Percentiles rank a stretch among this genome's conserved stretches.
Evolutionary conservation across 2,888 invertebrate genomes (phyloP).

Genomic region (Drosophila niveifrons): DNA sequence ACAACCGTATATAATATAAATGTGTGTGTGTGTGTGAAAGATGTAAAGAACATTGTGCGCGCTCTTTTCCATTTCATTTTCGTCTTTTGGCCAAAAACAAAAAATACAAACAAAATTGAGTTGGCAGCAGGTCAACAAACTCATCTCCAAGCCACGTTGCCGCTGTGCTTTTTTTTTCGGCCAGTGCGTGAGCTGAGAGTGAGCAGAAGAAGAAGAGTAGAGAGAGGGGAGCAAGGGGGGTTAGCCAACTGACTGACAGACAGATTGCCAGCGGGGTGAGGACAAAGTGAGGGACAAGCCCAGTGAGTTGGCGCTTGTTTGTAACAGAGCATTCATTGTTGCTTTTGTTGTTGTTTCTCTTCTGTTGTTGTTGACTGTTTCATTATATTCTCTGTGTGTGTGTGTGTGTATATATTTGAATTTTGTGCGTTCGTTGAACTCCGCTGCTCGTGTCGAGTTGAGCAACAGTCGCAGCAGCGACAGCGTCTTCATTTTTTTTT

Average conservation of each 20-base stretch:
- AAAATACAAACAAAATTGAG: conserved; percentile 39
- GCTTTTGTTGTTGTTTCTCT: conserved; percentile 37
- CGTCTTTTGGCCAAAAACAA: conserved; percentile 64
- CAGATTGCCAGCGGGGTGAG: background rate
- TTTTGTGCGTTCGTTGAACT: conserved; percentile 75
- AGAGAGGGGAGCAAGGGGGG: conserved; percentile 9
- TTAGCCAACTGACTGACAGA: conserved; percentile 61
- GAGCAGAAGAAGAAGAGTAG: background rate
- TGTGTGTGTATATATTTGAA: conserved; percentile 63
- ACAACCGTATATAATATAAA: background rate
- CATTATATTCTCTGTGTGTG: conserved; percentile 44
- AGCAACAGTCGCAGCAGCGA: conserved; percentile 45
- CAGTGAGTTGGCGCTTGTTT: conserved; percentile 62
- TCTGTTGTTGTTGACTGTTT: conserved; percentile 41
- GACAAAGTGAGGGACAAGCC: conserved; percentile 17
- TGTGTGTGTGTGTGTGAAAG: conserved; percentile 9
- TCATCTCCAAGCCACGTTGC: conserved; percentile 69
- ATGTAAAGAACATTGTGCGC: conserved; percentile 49
- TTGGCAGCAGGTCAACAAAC: conserved; percentile 72
- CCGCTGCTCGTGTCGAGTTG: conserved; percentile 45
- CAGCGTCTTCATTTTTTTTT: background rate
- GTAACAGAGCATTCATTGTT: conserved; percentile 68
- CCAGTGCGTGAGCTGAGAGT: conserved; percentile 47
- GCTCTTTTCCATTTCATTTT: conserved; percentile 81
- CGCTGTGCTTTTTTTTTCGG: conserved; percentile 62